Evolutionary conservation across 2,797 vertebrate genomes (phyloP).

Genomic region (Peromyscus melanophrys): DNA sequence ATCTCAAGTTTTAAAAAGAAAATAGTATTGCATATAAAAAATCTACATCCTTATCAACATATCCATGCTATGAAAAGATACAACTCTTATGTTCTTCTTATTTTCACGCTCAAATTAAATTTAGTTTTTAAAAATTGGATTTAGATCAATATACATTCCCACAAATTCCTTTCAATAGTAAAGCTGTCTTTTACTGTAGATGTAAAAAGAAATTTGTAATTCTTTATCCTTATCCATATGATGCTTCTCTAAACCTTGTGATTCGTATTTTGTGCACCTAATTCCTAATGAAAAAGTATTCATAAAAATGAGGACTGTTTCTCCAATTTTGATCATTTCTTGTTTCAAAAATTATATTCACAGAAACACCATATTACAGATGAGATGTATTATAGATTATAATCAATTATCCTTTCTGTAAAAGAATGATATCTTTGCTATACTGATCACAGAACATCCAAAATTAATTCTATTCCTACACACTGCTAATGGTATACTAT

Average conservation of each 20-base stretch:
- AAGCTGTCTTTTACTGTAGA: constrained; percentile 37
- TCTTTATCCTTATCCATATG: constrained; percentile 58
- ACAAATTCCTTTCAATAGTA: constrained; percentile 53
- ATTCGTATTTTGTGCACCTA: constrained; percentile 25
- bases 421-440: constrained; percentile 73
- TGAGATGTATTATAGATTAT: constrained; percentile 71
- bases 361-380: constrained; percentile 51
- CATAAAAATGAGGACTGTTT: not conserved
- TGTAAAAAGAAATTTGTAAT: constrained; percentile 62
- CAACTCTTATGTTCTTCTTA: constrained; percentile 55
- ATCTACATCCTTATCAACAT: constrained; percentile 57
- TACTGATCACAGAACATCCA: constrained; percentile 46
- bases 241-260: constrained; percentile 40
- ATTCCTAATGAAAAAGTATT: constrained; percentile 57
- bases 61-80: constrained; percentile 60
- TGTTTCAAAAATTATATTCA: constrained; percentile 70
- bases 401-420: constrained; percentile 70
- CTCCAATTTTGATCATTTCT: constrained; percentile 58
- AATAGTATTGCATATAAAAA: constrained; percentile 51
- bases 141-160: constrained; percentile 62
- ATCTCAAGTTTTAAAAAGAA: constrained; percentile 66
- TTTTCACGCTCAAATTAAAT: constrained; percentile 76
- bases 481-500: constrained; percentile 54
- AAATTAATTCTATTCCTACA: constrained; percentile 29
- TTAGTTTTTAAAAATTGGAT: constrained; percentile 72